Base-by-base conservation (phyloP, 2,888 invertebrate genomes). In the Cryptus viduatorius region DNA sequence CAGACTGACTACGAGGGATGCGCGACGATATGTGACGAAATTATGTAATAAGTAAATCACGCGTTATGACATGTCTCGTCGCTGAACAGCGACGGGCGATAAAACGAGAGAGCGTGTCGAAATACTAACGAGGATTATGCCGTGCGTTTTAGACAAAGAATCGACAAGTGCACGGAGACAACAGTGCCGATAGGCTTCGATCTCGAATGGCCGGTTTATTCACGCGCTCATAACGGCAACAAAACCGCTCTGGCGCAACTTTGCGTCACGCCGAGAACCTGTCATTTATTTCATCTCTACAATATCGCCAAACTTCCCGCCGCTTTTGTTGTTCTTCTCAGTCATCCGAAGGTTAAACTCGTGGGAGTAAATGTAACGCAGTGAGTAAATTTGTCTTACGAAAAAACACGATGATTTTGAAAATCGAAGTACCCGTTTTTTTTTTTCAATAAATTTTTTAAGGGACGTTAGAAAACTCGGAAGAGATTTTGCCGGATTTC, bases 361-460 rank as follows among this genome's bases (percentile, higher is more conserved):
- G 95, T 95, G 87, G 96, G 96, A 31, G 95, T 96, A 53, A 96
- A 96, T 90, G 95, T 96, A 64, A 95, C 95, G 91, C 95, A 95
- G 96, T 96, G 92, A 91, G 93, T 90, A 83, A 65, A 79, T 46
- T 84, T 16, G 10, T 44, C 0, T 79, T 46, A 12, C 37, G 1
- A 8, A 37, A 37, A 8, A 37, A 37, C 4, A 1, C 37, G 37
- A 37, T 37, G 7, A 68, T 5, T 2, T 4, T 8, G 29, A 50
- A 1, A 19, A 31, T 1, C 29, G 3, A n/a, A 4, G 24, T 53
- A 42, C 10, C 1, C 24, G 64, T 14, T 1, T 69, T 44, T 61
- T 73, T 61, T 53, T n/a, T n/a, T n/a, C n/a, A n/a, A 44, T 87
- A 64, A 79, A 65, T 86, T 92, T 93, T 85, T 37, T 37, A 37